These are phyloP conservation scores for Illadopsis cleaveri DNA, from an alignment of 2,113 vertebrate species.

Conservation along the genomic window DNA sequence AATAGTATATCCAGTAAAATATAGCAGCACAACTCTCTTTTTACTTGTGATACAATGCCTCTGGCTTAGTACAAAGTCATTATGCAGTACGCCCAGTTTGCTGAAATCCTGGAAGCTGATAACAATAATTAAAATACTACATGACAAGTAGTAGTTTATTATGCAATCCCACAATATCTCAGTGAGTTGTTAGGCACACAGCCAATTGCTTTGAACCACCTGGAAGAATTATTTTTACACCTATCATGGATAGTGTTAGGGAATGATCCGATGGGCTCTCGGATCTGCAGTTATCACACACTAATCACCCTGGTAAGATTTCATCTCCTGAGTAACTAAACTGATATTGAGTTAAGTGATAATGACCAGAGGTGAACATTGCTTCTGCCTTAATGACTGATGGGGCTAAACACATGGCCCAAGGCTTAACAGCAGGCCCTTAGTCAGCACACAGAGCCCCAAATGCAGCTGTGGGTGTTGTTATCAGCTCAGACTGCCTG, in stretches of 20 bases:
- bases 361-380: neutral
- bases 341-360: neutral
- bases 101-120: conserved; percentile 25
- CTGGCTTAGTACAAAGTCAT: neutral
- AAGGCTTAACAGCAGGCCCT: neutral
- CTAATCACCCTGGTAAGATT: neutral
- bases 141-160: conserved; percentile 29
- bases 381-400: neutral
- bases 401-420: neutral
- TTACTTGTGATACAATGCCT: neutral
- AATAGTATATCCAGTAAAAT: neutral
- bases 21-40: neutral
- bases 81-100: neutral
- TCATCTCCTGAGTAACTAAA: neutral
- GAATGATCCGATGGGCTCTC: neutral
- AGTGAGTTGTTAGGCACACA: neutral
- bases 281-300: neutral
- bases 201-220: conserved; percentile 42
- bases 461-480: neutral
- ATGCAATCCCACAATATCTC: neutral
- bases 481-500: neutral
- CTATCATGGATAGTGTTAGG: neutral
- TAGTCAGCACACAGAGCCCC: neutral
- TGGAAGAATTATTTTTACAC: conserved; percentile 28
- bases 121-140: conserved; percentile 38